Base-by-base conservation (phyloP, 1,140 invertebrate species). In the Trialeurodes vaporariorum region DNA sequence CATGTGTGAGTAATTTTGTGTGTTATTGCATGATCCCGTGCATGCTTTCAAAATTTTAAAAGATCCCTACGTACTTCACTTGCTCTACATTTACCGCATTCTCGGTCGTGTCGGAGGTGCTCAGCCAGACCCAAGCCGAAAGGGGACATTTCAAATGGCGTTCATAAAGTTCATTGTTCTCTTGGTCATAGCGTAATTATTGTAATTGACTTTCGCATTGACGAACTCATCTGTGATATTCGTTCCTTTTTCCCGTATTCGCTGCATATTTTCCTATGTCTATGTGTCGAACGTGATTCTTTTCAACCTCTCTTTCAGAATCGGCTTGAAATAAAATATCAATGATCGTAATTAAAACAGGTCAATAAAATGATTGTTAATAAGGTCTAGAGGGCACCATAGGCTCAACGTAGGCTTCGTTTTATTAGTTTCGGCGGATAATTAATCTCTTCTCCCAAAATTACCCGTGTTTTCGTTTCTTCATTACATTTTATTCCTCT, bases 131-230 rank as follows among this genome's bases (percentile, higher is more conserved):
- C 75, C 75, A 76, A 76, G 75, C 75, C 75, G 75, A 75, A 76
- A 76, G 73, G 70, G 74, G 74, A 75, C 73, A 75, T 74, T 73
- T 73, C 73, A 71, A 75, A 76, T 76, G 75, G 75, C 75, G 75
- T 76, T 75, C 71, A 70, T 72, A 76, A 74, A 75, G 75, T 76
- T 76, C 75, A 76, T 76, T 76, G 75, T 76, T 76, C 75, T 71
- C 73, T 72, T 64, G 67, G 66, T 68, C 34, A 49, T 67, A 66
- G 67, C 69, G 70, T 72, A 72, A 72, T 72, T 71, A 72, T 68
- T 72, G 68, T 70, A 68, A 64, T 62, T 67, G 58, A 64, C 25
- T 63, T 27, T 27, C 61, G 5, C 21, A 22, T 26, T 23, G 2
- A 63, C 25, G 21, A 63, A 63, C 61, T 23, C 25, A 63, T 63